Evolutionary conservation across 2,888 invertebrate species (phyloP), one percentile per base, ranked within the genome.

Genomic region (Laothoe populi): DNA sequence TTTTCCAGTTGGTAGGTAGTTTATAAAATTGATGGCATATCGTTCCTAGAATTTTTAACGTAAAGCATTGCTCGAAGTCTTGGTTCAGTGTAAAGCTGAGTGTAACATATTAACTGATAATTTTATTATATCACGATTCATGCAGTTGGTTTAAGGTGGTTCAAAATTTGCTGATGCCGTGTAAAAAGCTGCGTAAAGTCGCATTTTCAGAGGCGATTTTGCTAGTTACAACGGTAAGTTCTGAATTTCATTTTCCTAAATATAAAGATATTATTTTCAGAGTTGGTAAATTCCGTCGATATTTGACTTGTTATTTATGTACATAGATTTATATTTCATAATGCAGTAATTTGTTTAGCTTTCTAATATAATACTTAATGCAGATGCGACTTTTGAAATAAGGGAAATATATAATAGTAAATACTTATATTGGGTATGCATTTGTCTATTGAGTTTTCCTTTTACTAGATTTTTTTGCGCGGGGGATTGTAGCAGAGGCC

Each of bases 391-490:
- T 42, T 60, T 60, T 31, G 11, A 19, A 2, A 42, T 49, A n/a
- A 65, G 66, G 19, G 57, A 23, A 61, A 57, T 65, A 64, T 61
- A 63, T 59, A 64, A 70, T 66, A 69, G 40, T 40, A 40, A 67
- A 64, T 70, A 72, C 63, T 72, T 75, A 71, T 72, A 74, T 70
- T 67, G 61, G 62, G 46, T 35, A 71, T 70, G 63, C 65, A 70
- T 71, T 38, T 60, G 63, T 38, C 76, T 88, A 92, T 79, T 91
- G 91, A 62, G 92, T 94, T 93, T 95, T 96, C 93, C 96, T 95
- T 94, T 96, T 96, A 83, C 93, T 94, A 67, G 95, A 86, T 88
- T 96, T 96, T 93, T 95, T 96, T 92, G 94, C 94, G 84, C 96
- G 94, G 72, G 96, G 96, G 73, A 96, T 93, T 73, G 96, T 96